Evolutionary conservation across 2,888 invertebrate genomes (phyloP).

Genomic region (Acleris sparsana): DNA sequence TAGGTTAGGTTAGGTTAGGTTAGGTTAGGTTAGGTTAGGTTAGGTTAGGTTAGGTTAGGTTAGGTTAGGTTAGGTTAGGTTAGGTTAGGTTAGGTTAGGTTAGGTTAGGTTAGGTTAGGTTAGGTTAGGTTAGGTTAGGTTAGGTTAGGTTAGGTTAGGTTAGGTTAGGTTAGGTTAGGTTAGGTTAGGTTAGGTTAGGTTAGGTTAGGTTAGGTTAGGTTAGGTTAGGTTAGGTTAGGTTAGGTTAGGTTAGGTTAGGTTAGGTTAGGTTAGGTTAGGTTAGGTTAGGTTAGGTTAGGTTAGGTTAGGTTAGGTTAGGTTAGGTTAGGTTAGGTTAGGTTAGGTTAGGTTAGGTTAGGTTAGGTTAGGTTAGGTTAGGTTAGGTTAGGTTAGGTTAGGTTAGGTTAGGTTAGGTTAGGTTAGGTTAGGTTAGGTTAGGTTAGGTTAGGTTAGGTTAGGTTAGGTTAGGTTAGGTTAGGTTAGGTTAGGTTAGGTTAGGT

Average conservation of each 20-base stretch:
- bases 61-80: constrained; percentile 35
- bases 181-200: constrained; percentile 40
- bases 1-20: constrained; percentile 35
- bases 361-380: constrained; percentile 16
- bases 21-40: constrained; percentile 39
- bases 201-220: constrained; percentile 39
- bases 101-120: constrained; percentile 36
- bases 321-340: constrained; percentile 16
- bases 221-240: constrained; percentile 40
- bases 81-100: constrained; percentile 34
- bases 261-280: constrained; percentile 16
- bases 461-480: constrained; percentile 16
- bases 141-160: constrained; percentile 40
- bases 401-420: constrained; percentile 16
- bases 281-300: constrained; percentile 16
- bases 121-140: constrained; percentile 34
- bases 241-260: constrained; percentile 22
- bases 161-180: constrained; percentile 38
- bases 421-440: constrained; percentile 16
- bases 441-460: constrained; percentile 16
- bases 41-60: constrained; percentile 39
- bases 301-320: constrained; percentile 16
- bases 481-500: constrained; percentile 16
- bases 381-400: constrained; percentile 16
- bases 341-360: constrained; percentile 16